Conservation (phyloP, 2,888 invertebrate species). For the Pedicia rivosa region DNA sequence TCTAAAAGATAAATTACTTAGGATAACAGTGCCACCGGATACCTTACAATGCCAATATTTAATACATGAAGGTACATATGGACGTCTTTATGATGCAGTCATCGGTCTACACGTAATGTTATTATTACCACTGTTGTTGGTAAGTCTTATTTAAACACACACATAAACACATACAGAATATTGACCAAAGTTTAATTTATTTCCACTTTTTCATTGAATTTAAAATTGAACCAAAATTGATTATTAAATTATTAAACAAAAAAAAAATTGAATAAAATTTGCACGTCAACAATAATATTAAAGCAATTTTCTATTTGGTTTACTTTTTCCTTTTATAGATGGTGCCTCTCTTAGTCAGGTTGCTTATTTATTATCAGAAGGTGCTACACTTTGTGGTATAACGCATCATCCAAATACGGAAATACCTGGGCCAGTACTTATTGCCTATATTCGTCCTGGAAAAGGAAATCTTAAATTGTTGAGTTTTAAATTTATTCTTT, state of each 20-base stretch:
- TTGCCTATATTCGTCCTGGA: conserved; percentile 48
- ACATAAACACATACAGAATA: no score
- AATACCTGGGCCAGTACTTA: conserved; percentile 37
- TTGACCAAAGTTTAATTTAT: no score
- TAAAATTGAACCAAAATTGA: no score
- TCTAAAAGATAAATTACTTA: conserved; percentile 40
- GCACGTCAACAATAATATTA: no score
- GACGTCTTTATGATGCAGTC: conserved; percentile 43
- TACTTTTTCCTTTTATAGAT: no score
- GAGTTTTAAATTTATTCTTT: no score
- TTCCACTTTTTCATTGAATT: no score
- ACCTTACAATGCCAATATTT: conserved; percentile 36
- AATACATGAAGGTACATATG: conserved; percentile 57
- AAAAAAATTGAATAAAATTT: no score
- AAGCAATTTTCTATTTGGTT: no score
- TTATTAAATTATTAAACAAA: no score
- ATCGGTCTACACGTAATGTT: conserved; percentile 41
- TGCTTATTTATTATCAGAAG: conserved; percentile 48
- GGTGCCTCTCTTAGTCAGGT: conserved; percentile 49
- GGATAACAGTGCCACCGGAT: conserved; percentile 38
- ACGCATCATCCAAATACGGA: conserved; percentile 45
- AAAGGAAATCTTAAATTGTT: conserved; percentile 53
- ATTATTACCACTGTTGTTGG: no score
- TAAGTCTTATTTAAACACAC: no score
- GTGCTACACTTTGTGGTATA: conserved; percentile 49